Conservation (phyloP, 2,888 invertebrate species). For the Eupithecia abbreviata region DNA sequence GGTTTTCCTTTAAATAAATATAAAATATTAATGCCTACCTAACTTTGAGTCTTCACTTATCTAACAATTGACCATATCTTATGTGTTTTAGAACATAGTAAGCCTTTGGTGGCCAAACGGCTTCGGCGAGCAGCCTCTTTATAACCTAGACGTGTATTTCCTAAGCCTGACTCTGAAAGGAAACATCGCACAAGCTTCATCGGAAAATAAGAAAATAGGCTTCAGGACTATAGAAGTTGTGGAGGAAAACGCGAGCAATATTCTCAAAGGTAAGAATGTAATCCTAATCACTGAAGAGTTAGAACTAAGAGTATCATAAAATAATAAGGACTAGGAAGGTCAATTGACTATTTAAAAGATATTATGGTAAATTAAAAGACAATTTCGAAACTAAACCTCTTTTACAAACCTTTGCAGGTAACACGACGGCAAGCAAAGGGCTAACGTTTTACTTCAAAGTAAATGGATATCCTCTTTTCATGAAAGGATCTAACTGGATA, state of each 20-base stretch:
- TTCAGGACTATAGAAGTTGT: conserved; percentile 94
- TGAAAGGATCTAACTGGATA: conserved; percentile 98
- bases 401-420: conserved; percentile 56
- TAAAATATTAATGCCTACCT: neutral
- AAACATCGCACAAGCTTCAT: conserved; percentile 56
- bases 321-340: neutral
- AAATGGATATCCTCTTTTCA: conserved; percentile 94
- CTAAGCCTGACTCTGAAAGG: conserved; percentile 50
- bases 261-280: conserved; percentile 59
- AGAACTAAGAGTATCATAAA: neutral
- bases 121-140: conserved; percentile 91
- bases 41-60: neutral
- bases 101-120: conserved; percentile 98
- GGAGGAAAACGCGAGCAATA: conserved; percentile 84
- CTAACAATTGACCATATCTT: neutral
- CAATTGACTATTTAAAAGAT: neutral
- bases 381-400: neutral
- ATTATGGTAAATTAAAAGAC: neutral
- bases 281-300: neutral
- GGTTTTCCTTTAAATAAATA: too few relatives aligned
- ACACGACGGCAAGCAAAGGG: conserved; percentile 79
- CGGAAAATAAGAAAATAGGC: conserved; percentile 86
- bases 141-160: conserved; percentile 85
- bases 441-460: conserved; percentile 93
- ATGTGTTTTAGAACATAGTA: conserved; percentile 62